Base-by-base conservation (phyloP, 2,113 vertebrate genomes). In the Oostethus manadensis region DNA sequence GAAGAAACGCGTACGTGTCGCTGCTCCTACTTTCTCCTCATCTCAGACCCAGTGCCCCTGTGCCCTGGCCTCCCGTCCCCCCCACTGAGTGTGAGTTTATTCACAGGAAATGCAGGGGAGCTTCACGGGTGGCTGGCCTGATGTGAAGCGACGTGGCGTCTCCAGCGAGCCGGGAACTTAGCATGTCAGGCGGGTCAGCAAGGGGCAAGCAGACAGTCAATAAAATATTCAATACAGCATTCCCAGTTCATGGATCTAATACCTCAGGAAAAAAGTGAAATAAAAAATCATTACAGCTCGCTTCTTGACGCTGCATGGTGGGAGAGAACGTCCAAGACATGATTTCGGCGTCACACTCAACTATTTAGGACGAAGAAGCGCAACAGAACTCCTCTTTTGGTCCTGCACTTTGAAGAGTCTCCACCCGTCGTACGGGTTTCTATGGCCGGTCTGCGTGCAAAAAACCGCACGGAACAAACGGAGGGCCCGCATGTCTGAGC, bases 171-270 rank as follows among this genome's bases (percentile, higher is more conserved):
- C 68, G 75, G 88, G 79, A 92, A 91, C 88, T 90, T 87, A 86
- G 90, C 89, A 93, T 91, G 90, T 92, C 89, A 88, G 89, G 86
- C 87, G 91, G 92, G 91, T 92, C 89, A 91, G 88, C 85, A 89
- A 8, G 83, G 89, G 91, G 90, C 91, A 91, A 87, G 86, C 87
- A 95, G 89, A 90, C 86, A 89, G 89, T 91, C 90, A 89, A 92
- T 93, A 91, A 94, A 94, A 95, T 92, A 94, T 91, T 94, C 91
- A 94, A 90, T 90, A 88, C 90, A 92, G 78, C 77, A 77, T 88
- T 92, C 84, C 89, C 84, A 91, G 90, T 90, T 88, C 86, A 93
- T 90, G 86, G 88, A 92, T 88, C 87, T 93, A 92, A 93, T 92
- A 89, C 69, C 82, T 81, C 61, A 70, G 73, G 78, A 90, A 85